Conservation (phyloP, 2,797 vertebrate genomes). For the Mergus octosetaceus region DNA sequence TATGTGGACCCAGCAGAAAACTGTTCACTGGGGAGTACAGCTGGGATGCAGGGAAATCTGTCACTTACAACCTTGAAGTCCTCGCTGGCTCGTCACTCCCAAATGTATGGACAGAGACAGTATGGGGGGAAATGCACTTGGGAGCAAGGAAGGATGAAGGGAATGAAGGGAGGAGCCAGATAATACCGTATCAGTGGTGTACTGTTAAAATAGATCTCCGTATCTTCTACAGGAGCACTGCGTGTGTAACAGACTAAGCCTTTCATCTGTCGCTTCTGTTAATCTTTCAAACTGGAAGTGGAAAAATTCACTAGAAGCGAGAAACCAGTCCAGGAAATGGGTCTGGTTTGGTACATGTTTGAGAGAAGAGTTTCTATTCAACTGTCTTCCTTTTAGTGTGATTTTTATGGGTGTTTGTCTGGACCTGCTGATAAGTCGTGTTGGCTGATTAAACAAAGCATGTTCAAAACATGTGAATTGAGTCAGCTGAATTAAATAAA, state of each 20-base stretch:
- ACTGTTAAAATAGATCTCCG: neutral
- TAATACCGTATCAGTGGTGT: neutral
- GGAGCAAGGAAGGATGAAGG: neutral
- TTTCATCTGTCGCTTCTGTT: neutral
- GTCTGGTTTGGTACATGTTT: neutral
- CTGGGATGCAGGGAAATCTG: neutral
- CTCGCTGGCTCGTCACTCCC: neutral
- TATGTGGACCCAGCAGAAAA: neutral
- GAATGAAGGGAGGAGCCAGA: neutral
- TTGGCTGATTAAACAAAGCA: neutral
- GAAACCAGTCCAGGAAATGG: neutral
- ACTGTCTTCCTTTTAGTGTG: neutral
- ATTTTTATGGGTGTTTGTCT: neutral
- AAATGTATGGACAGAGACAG: neutral
- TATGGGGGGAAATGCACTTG: neutral
- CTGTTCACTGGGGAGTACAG: neutral
- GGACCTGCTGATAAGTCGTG: neutral
- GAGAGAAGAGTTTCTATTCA: neutral
- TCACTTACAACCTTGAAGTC: neutral
- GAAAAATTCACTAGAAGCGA: neutral
- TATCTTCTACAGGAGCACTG: neutral
- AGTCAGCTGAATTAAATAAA: neutral
- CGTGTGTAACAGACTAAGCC: neutral
- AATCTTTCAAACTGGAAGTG: neutral
- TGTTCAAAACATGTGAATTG: neutral